Evolutionary conservation across 64 coral and sea anemone genomes (phyloP).

Genomic region (Porites lutea): DNA sequence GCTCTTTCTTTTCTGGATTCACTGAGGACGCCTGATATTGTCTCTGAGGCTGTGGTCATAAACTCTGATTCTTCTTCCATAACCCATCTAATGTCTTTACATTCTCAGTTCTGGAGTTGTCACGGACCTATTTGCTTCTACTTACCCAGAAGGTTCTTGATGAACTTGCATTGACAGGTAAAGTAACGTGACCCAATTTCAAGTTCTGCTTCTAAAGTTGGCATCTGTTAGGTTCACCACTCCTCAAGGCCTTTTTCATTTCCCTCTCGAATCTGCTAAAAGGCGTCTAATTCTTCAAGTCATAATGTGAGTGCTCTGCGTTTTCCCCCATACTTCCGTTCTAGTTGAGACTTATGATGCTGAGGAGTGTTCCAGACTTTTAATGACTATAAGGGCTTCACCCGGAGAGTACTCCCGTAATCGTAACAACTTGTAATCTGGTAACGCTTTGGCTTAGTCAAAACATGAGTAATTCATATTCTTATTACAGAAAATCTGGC

Average conservation of each 20-base stretch:
- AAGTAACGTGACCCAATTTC: slow-evolving; percentile 52
- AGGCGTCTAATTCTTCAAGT: slow-evolving; percentile 11
- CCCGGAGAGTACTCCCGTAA: slow-evolving; percentile 46
- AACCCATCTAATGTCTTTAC: slow-evolving; percentile 31
- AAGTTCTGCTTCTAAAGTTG: slow-evolving; percentile 43
- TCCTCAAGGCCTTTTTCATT: slow-evolving; percentile 63
- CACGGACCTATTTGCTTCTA: slow-evolving; percentile 64
- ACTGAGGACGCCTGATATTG: slow-evolving; percentile 11
- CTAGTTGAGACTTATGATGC: slow-evolving; percentile 31
- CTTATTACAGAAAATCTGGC: background rate
- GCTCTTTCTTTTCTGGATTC: background rate
- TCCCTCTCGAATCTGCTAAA: slow-evolving; percentile 16
- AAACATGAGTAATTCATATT: slow-evolving; percentile 58
- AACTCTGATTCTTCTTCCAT: slow-evolving; percentile 66
- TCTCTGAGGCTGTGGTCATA: slow-evolving; percentile 59
- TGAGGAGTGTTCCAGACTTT: slow-evolving; percentile 49
- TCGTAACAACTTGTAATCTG: slow-evolving; percentile 70
- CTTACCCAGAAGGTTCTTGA: slow-evolving; percentile 24
- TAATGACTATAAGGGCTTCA: slow-evolving; percentile 51
- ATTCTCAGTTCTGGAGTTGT: slow-evolving; percentile 13
- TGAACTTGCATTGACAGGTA: slow-evolving; percentile 48
- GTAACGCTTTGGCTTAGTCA: slow-evolving; percentile 47
- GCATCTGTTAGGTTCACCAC: slow-evolving; percentile 71
- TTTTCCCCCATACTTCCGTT: slow-evolving; percentile 65
- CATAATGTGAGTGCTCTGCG: slow-evolving; percentile 19